Conservation (phyloP, 2,113 vertebrate species). For the Camarhynchus parvulus region DNA sequence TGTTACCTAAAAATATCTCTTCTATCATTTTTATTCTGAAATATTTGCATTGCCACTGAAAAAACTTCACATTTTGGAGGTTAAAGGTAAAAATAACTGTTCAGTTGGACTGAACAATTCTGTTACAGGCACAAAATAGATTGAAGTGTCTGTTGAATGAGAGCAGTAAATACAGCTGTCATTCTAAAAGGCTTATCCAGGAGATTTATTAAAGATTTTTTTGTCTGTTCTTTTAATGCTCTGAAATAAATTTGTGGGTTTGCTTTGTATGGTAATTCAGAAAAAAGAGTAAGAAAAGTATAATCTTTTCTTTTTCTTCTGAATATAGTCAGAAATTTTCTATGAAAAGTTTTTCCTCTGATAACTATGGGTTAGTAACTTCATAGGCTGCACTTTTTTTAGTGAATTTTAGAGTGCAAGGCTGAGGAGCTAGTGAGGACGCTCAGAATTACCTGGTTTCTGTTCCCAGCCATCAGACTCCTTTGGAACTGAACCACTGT, state of each 20-base stretch:
- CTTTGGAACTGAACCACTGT: neutral
- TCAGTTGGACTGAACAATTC: neutral
- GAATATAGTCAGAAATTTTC: neutral
- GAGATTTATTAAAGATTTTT: neutral
- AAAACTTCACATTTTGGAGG: neutral
- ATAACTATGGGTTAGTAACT: neutral
- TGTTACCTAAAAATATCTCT: neutral
- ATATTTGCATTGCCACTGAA: neutral
- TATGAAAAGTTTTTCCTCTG: neutral
- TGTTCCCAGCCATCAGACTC: neutral
- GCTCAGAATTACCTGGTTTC: neutral
- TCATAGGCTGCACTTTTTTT: neutral
- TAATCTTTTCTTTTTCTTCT: neutral
- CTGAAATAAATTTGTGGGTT: neutral
- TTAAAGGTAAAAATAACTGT: neutral
- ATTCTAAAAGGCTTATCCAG: neutral
- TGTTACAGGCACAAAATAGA: neutral
- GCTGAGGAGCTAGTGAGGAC: neutral
- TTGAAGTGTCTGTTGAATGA: neutral
- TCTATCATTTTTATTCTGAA: neutral
- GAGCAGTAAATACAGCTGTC: neutral
- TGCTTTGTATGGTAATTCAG: neutral
- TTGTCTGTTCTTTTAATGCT: neutral
- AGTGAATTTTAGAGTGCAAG: neutral
- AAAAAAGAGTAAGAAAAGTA: neutral